Conservation (phyloP, 2,888 invertebrate genomes). For the Nemotelus pantherinus region DNA sequence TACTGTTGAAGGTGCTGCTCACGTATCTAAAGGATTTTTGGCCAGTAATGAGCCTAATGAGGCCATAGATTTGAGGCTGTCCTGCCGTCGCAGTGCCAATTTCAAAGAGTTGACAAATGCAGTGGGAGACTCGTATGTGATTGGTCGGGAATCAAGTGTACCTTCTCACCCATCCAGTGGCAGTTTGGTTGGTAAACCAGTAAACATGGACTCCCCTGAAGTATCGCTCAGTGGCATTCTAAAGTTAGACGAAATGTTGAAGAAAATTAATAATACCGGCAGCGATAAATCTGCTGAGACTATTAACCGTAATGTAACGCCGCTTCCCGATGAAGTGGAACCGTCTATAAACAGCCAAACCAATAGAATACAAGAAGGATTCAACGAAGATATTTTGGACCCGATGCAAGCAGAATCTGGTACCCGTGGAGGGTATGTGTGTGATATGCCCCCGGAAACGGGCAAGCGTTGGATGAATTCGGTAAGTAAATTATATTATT, state of each 20-base stretch:
- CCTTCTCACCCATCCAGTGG: too few species aligned
- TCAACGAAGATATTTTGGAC: slow-evolving; percentile 17
- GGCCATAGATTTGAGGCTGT: neutral
- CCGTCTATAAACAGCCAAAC: too few species aligned
- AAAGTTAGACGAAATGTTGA: neutral
- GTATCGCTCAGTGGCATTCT: neutral
- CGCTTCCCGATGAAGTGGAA: neutral
- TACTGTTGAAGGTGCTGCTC: too few species aligned
- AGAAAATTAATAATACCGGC: neutral
- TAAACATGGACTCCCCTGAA: neutral
- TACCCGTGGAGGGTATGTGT: neutral
- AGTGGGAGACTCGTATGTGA: too few species aligned
- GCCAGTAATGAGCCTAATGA: too few species aligned
- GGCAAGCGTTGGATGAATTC: slow-evolving; percentile 19
- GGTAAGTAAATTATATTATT: slow-evolving; percentile 24
- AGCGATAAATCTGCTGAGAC: neutral
- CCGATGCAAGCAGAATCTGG: neutral
- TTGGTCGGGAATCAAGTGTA: too few species aligned
- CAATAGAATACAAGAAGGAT: too few species aligned
- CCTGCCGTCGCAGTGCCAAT: slow-evolving; percentile 11
- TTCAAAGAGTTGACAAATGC: neutral
- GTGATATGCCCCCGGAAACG: slow-evolving; percentile 22
- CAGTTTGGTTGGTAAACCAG: too few species aligned
- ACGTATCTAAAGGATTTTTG: too few species aligned
- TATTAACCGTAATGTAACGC: neutral